Evolutionary conservation across 1,140 invertebrate genomes (phyloP).

Genomic region (Caenorhabditis brenneri): DNA sequence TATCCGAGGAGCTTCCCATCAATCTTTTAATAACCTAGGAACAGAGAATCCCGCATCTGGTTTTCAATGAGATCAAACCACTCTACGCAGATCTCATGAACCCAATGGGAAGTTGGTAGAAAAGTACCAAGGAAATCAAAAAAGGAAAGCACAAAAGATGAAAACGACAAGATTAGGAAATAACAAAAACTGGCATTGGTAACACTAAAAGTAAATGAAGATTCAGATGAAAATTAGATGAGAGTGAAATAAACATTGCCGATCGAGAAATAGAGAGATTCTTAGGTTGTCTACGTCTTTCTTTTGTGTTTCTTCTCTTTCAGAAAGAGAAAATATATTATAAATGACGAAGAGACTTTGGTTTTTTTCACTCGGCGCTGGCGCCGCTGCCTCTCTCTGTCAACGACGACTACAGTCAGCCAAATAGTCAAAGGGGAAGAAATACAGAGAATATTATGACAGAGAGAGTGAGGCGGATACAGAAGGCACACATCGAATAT

Average conservation of each 20-base stretch:
- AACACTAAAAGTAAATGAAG: not conserved
- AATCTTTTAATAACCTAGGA: not conserved
- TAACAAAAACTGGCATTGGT: not conserved
- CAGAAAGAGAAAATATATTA: constrained; percentile 25
- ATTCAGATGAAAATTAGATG: not conserved
- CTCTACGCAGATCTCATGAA: not conserved
- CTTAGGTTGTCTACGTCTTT: constrained; percentile 18
- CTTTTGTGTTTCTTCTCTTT: not conserved
- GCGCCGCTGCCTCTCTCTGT: constrained; percentile 13
- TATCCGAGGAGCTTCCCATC: not conserved
- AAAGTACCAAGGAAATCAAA: not conserved
- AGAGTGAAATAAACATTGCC: constrained; percentile 4
- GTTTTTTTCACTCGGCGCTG: constrained; percentile 23
- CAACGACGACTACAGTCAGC: constrained; percentile 39
- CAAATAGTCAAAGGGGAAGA: constrained; percentile 8
- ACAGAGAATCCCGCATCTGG: not conserved
- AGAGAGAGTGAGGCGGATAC: constrained; percentile 2
- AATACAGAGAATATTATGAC: constrained; percentile 8
- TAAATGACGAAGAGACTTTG: constrained; percentile 24
- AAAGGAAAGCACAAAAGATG: too few relatives aligned
- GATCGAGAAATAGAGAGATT: not conserved
- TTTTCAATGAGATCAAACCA: not conserved
- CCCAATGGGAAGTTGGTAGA: not conserved
- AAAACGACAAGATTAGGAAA: not conserved
- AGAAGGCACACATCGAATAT: constrained; percentile 35